Evolutionary conservation across 2,888 invertebrate genomes (phyloP), one percentile per base, ranked within the genome.

Genomic region (Parnassius mnemosyne): DNA sequence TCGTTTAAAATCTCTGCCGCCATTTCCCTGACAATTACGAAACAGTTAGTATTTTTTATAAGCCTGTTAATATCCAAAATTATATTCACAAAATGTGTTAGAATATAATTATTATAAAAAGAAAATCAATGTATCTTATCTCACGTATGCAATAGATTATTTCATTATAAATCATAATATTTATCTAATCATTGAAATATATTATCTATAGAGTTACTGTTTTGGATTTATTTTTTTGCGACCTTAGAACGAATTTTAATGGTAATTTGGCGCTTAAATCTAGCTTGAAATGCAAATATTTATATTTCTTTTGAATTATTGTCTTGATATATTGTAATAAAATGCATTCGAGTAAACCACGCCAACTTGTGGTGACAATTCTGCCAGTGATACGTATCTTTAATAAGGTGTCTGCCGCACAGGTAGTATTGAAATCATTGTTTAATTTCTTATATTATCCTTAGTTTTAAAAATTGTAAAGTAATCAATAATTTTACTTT

Each of bases 321-420:
- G 49, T 3, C 59, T 62, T 50, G 51, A 44, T 11, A 34, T n/a
- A 16, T 41, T 42, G 12, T 34, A 34, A 34, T 43, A 60, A 53
- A 58, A 44, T 61, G 16, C 66, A 41, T 47, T 20, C 47, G n/a
- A 61, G 65, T 43, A 77, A 77, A 58, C 71, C 75, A 3, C 69
- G 76, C 41, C 73, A 76, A 3, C 67, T 83, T 1, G 79, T 82
- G 51, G 72, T 84, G 34, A 77, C 81, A 2, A 79, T 89, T 65
- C 71, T 83, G 58, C 88, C 89, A 3, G 78, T 87, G 1, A 73
- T 89, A 34, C 72, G 88, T 53, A 81, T 89, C 53, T 87, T 89
- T 67, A 87, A 79, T 13, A 83, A 85, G 78, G 87, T 84, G 11
- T 77, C 89, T 0, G 76, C 89, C 0, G 78, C 79, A 10, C 89